These are phyloP conservation scores for Peromyscus aztecus DNA, from an alignment of 2,797 vertebrate genomes.

Conservation along the genomic window DNA sequence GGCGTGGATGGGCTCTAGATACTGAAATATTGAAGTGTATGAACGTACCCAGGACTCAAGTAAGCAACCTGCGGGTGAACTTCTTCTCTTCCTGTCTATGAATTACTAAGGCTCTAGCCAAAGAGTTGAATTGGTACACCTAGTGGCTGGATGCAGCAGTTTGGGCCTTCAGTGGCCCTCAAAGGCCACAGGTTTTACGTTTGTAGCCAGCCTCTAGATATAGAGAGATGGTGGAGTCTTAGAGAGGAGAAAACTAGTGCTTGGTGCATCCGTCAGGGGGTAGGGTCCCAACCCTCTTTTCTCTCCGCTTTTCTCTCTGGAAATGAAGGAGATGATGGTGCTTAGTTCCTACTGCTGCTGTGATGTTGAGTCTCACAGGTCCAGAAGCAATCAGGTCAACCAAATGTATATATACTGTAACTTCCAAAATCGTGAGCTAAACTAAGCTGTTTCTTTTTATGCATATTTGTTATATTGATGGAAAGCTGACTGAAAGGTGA, in stretches of 20 bases:
- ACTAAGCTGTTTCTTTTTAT: background rate
- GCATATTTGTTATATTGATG: background rate
- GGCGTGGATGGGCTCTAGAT: background rate
- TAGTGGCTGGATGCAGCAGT: background rate
- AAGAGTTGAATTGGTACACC: background rate
- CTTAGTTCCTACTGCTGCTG: background rate
- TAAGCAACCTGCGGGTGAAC: background rate
- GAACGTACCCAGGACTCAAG: background rate
- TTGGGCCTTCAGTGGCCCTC: background rate
- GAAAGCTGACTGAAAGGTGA: background rate
- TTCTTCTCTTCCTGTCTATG: background rate
- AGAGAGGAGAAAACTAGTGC: background rate
- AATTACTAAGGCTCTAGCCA: background rate
- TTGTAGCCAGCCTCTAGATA: background rate
- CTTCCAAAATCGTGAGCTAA: background rate
- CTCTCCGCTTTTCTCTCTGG: background rate
- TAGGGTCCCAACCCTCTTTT: background rate
- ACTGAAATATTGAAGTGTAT: background rate
- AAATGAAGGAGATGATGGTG: too few relatives aligned
- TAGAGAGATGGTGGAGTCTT: background rate
- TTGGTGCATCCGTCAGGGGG: rapidly evolving
- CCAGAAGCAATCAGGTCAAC: background rate
- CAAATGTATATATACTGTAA: background rate
- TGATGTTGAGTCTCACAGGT: background rate
- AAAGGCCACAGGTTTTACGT: background rate